Conservation (phyloP, 2,113 vertebrate species). For the Larimichthys polyactis region DNA sequence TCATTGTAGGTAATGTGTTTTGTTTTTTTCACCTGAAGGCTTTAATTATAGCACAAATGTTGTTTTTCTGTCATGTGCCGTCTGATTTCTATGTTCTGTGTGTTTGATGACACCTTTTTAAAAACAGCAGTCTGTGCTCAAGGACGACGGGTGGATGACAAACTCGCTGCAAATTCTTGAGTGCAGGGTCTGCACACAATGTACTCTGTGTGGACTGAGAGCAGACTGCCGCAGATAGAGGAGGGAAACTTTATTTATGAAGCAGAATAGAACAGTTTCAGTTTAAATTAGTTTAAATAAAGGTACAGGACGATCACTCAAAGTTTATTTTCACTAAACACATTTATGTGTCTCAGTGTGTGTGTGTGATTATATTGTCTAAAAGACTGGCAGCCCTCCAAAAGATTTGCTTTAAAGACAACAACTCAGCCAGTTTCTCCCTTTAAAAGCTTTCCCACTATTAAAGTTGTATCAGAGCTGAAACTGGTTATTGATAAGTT, state of each 20-base stretch:
- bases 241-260: not conserved
- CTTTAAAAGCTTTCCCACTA: not conserved
- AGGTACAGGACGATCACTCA: not conserved
- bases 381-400: not conserved
- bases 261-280: not conserved
- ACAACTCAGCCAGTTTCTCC: not conserved
- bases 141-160: not conserved
- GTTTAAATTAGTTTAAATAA: no score
- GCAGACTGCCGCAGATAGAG: not conserved
- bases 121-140: slow-evolving; percentile 33
- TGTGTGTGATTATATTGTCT: not conserved
- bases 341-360: not conserved
- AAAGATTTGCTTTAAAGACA: not conserved
- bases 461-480: no score
- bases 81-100: slow-evolving; percentile 45
- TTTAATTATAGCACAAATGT: slow-evolving; percentile 52
- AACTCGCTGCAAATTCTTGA: not conserved
- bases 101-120: slow-evolving; percentile 56
- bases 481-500: no score
- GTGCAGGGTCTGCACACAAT: not conserved
- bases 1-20: slow-evolving; percentile 34
- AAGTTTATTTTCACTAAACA: not conserved
- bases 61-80: slow-evolving; percentile 40
- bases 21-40: slow-evolving; percentile 20
- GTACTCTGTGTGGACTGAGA: not conserved